Base-by-base conservation (phyloP, 2,888 invertebrate genomes). In the Dolichopus griseipennis region DNA sequence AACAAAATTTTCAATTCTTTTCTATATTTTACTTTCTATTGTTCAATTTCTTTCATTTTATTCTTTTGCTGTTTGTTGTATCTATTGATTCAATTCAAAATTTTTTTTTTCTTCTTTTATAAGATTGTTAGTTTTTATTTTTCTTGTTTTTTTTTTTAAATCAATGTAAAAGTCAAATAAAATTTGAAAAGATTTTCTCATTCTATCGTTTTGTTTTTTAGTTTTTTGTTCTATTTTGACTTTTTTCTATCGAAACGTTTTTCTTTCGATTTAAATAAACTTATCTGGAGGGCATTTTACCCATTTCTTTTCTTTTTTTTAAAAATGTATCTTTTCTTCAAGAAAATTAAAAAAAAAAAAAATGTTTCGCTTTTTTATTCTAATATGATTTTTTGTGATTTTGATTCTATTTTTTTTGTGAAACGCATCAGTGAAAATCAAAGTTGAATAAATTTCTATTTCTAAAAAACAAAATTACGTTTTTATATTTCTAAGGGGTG, bases 341-440 rank as follows among this genome's bases (percentile, higher is more conserved):
- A n/a, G n/a, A n/a, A n/a, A n/a, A n/a, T n/a, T n/a, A n/a, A 41
- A 2, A 41, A 7, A 41, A 27, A 27, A 5, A 5, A 27, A 27
- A 27, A 27, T 27, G 27, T 27, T 27, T 41, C 8, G 15, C 41
- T 41, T 15, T 41, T 41, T 41, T 41, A 9, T 52, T 52, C 37
- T 52, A 52, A n/a, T 18, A 52, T 3, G 18, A 52, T 18, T n/a
- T 52, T 52, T 52, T 18, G 2, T 52, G 7, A 4, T 18, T 18
- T 15, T 52, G 2, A 15, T 15, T 5, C 2, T 52, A 9, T n/a
- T 18, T 6, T 12, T 52, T 52, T 18, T 52, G 15, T 2, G 52
- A 52, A 52, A 52, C 52, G 52, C 52, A 52, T 52, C 52, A 52
- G 18, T 52, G 52, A 52, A 52, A 52, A 52, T 52, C 52, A 52